Base-by-base conservation (phyloP, 1,140 invertebrate genomes). In the Arion vulgaris region DNA sequence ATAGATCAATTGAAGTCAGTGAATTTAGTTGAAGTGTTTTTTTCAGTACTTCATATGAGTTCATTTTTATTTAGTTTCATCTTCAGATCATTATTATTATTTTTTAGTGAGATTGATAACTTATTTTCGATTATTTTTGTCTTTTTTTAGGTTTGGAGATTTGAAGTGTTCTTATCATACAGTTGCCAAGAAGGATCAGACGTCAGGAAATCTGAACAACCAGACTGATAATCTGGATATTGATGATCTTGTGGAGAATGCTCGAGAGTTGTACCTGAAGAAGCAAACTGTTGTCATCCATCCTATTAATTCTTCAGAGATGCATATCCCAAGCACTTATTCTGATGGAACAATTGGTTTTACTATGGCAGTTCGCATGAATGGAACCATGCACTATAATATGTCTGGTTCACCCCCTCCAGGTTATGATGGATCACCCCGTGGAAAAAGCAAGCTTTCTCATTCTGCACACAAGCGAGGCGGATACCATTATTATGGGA, bases 131-230 rank as follows among this genome's bases (percentile, higher is more conserved):
- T n/a, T n/a, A n/a, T n/a, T n/a, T n/a, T n/a, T n/a, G n/a, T n/a
- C n/a, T n/a, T n/a, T n/a, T 23, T 57, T 57, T 80, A 93, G 93
- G 84, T 95, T 95, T 92, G 94, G 95, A 17, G 95, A 95, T 88
- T 94, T 93, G 86, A 94, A 94, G 87, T 94, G 94, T 4, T 94
- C 94, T 26, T 94, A 94, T 87, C 95, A 94, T 88, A 94, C 94
- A 69, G 89, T 95, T 62, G 94, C 94, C 34, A 94, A 93, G 28
- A 95, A 95, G 83, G 93, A 93, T 83, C 93, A 94, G n/a, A 73
- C 28, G 5, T 81, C 80, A 80, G 89, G 90, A 0, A 91, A 88
- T 66, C 93, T 94, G 81, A 93, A 94, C 86, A 94, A 87, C 66
- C 86, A 84, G 57, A 86, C 87, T 0, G 84, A 89, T 34, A 84